phyloP scores from a whole-genome alignment of 2,888 invertebrate genomes.

The Polymixis lichenea region DNA sequence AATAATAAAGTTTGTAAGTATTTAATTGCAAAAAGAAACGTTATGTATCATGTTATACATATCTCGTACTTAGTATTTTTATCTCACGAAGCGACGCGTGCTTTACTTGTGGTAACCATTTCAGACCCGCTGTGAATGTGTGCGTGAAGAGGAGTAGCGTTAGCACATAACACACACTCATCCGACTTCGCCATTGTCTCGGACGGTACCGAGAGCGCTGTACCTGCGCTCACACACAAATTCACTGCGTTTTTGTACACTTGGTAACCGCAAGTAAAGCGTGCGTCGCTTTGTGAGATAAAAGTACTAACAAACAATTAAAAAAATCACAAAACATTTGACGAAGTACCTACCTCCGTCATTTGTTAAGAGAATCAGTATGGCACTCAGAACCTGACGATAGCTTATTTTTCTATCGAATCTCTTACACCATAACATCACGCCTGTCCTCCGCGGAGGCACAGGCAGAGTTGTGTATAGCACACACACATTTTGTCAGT shows the following conservation, averaged over 20 bases:
- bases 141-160: neutral
- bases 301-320: neutral
- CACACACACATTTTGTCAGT: no score
- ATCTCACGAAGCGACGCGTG: no score
- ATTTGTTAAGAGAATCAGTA: neutral
- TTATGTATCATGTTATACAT: constrained; percentile 30
- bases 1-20: constrained; percentile 55
- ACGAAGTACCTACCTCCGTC: neutral
- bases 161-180: no score
- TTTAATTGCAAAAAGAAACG: neutral
- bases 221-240: no score
- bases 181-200: no score
- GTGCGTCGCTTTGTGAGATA: no score
- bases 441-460: neutral
- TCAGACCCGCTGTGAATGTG: no score
- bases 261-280: no score
- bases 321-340: neutral
- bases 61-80: constrained; percentile 13
- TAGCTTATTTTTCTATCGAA: neutral
- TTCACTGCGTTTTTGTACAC: no score
- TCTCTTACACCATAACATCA: neutral
- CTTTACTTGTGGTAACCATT: no score
- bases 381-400: neutral
- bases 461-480: neutral
- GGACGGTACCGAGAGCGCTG: no score